Evolutionary conservation across 2,113 vertebrate species (phyloP).

Genomic region (Gallinago jamesoni): DNA sequence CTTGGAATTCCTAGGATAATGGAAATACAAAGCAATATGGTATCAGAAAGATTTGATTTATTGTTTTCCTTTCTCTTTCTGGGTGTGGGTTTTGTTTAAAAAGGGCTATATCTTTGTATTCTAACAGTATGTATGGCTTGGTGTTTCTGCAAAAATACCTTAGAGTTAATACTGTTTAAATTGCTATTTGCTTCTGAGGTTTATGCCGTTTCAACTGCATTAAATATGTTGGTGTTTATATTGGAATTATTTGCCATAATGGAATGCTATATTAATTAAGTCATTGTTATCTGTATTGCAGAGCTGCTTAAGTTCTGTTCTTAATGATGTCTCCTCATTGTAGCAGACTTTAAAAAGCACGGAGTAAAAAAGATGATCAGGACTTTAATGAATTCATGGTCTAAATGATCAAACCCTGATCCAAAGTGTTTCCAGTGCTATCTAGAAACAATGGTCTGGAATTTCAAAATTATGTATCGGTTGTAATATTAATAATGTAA

Average conservation of each 20-base stretch:
- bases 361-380: background rate
- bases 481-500: background rate
- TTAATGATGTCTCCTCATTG: background rate
- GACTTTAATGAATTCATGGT: background rate
- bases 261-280: background rate
- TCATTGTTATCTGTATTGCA: background rate
- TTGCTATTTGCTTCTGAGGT: background rate
- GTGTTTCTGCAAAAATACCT: background rate
- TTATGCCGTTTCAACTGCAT: background rate
- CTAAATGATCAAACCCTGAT: background rate
- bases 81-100: background rate
- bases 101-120: background rate
- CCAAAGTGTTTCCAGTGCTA: background rate
- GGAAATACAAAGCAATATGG: background rate
- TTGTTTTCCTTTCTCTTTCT: background rate
- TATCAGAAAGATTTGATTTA: background rate
- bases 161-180: background rate
- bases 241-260: background rate
- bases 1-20: background rate
- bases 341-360: background rate
- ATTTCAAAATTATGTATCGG: background rate
- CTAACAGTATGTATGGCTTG: background rate
- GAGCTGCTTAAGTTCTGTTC: background rate
- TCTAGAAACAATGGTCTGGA: background rate
- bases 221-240: background rate